Conservation (phyloP, 2,888 invertebrate genomes). For the Poecilus cupreus region DNA sequence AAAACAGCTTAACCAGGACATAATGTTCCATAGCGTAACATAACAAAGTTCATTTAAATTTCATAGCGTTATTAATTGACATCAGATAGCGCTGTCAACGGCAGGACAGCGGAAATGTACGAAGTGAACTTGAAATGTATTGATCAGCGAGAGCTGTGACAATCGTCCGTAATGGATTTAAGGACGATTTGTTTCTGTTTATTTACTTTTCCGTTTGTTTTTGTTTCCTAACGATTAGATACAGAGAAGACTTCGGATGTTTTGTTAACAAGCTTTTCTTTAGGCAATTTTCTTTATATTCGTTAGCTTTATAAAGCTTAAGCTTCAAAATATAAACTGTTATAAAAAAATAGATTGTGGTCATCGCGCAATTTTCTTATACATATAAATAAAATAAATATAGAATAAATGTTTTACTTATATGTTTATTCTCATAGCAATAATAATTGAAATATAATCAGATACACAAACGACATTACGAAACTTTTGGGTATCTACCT, state of each 20-base stretch:
- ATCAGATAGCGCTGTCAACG: conserved; percentile 34
- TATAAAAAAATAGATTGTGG: too few species aligned
- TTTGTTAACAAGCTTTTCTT: background rate
- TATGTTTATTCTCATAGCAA: too few species aligned
- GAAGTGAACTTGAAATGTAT: conserved; percentile 26
- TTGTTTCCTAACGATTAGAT: background rate
- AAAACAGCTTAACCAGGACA: background rate
- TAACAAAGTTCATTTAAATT: background rate
- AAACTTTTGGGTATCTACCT: too few species aligned
- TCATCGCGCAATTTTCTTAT: too few species aligned
- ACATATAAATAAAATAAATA: too few species aligned
- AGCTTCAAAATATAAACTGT: too few species aligned
- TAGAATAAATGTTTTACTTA: too few species aligned
- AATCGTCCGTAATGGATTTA: background rate
- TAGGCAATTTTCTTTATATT: too few species aligned
- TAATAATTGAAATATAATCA: too few species aligned
- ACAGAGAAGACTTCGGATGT: background rate
- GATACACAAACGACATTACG: too few species aligned
- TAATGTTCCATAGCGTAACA: background rate
- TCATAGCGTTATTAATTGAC: conserved; percentile 42
- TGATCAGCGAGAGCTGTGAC: conserved; percentile 1
- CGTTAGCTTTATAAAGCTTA: too few species aligned
- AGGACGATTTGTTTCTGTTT: background rate
- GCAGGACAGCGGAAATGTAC: conserved; percentile 5
- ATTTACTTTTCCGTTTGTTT: background rate